These are phyloP conservation scores for Crypturellus tataupa DNA, from an alignment of 2,797 vertebrate species.

Conservation along the genomic window DNA sequence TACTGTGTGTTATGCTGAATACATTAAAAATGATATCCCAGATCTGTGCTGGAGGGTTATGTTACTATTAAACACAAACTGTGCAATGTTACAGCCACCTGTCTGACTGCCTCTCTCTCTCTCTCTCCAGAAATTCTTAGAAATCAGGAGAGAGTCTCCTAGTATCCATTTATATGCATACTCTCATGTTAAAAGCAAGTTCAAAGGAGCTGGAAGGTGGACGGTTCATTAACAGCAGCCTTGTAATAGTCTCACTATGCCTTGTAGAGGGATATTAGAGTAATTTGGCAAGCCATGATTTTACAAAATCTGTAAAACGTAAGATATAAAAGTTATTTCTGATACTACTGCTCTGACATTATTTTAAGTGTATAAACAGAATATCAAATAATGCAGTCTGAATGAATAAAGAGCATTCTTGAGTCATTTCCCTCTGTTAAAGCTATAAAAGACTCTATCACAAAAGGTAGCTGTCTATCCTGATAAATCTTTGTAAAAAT, in stretches of 20 bases:
- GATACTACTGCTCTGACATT: not conserved
- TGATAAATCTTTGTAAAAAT: conserved; percentile 64
- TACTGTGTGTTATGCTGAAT: not conserved
- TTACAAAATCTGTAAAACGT: conserved; percentile 45
- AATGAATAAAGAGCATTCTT: conserved; percentile 49
- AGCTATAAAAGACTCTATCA: conserved; percentile 58
- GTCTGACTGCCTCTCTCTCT: not conserved
- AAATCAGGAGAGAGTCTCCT: not conserved
- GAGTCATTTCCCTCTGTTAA: conserved; percentile 58
- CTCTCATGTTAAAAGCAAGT: not conserved
- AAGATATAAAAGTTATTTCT: not conserved
- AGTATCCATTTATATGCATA: not conserved
- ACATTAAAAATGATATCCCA: conserved; percentile 11
- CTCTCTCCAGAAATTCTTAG: not conserved
- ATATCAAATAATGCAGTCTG: conserved; percentile 30
- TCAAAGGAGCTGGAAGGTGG: conserved; percentile 22
- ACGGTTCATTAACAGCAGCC: not conserved
- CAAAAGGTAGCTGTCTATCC: conserved; percentile 65
- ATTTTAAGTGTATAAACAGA: conserved; percentile 55
- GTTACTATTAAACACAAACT: not conserved
- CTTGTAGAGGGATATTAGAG: not conserved
- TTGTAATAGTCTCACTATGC: not conserved
- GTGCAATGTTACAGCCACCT: not conserved
- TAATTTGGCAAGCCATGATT: not conserved
- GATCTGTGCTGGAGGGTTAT: not conserved